phyloP scores from a whole-genome alignment of 2,797 vertebrate species.

The Catostomus latipinnis region DNA sequence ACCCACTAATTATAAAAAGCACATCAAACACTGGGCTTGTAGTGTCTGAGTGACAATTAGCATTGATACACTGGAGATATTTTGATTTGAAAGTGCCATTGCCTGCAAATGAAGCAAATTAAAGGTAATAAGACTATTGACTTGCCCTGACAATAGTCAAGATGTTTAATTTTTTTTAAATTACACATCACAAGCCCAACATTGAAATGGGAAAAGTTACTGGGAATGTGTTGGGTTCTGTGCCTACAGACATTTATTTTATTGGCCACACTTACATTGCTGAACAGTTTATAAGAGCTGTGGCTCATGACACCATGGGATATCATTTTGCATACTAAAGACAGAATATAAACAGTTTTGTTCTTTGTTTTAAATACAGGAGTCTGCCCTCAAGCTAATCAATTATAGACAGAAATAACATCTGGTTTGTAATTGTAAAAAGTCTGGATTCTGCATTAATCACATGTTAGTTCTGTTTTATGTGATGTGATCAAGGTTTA shows the following conservation, averaged over 20 bases:
- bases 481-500: not conserved
- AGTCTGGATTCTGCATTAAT: not conserved
- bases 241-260: not conserved
- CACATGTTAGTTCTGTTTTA: not conserved
- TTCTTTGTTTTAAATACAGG: conserved; percentile 61
- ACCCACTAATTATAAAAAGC: not conserved
- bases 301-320: not conserved
- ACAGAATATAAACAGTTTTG: not conserved
- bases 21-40: not conserved
- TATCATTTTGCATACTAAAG: not conserved
- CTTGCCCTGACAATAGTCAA: too few relatives aligned
- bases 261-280: not conserved
- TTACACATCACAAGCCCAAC: too few relatives aligned
- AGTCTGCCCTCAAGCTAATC: conserved; percentile 62
- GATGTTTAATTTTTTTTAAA: too few relatives aligned
- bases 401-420: conserved; percentile 11
- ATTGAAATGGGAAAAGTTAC: too few relatives aligned
- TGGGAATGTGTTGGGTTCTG: not conserved
- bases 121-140: too few relatives aligned
- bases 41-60: not conserved
- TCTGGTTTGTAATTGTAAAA: not conserved
- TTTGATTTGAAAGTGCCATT: too few relatives aligned
- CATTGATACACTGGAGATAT: not conserved
- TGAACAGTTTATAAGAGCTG: not conserved
- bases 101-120: too few relatives aligned